These are phyloP conservation scores for Papilio dardanus DNA, from an alignment of 1,140 invertebrate genomes.

Conservation along the genomic window DNA sequence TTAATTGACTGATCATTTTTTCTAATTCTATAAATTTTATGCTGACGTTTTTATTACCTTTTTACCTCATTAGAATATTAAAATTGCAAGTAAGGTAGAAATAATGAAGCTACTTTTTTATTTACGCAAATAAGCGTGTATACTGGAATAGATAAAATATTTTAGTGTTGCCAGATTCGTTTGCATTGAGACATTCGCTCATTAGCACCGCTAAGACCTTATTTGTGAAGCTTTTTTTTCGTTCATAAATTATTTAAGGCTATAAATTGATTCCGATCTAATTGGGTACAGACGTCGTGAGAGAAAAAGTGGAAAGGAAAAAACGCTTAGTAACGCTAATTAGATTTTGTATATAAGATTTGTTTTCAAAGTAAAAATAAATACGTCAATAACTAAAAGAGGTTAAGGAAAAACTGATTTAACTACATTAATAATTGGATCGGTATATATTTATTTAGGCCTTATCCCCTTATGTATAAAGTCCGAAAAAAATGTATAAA, in stretches of 20 bases:
- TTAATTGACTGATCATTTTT: neutral
- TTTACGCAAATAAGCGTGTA: constrained; percentile 22
- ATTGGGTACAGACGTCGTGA: constrained; percentile 57
- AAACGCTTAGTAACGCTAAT: constrained; percentile 3
- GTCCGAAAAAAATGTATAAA: no score
- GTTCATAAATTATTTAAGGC: constrained; percentile 47
- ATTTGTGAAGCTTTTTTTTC: constrained; percentile 38
- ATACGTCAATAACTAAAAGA: no score
- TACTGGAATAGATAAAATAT: constrained; percentile 13
- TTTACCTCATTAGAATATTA: constrained; percentile 26
- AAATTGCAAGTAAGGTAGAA: neutral
- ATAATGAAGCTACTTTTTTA: constrained; percentile 25
- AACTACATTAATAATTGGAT: no score
- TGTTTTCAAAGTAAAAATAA: no score
- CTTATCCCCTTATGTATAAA: no score
- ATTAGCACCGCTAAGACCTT: constrained; percentile 4
- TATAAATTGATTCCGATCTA: constrained; percentile 53
- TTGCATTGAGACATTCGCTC: constrained; percentile 26
- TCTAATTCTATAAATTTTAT: neutral
- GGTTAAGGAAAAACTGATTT: no score
- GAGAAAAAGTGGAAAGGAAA: constrained; percentile 17
- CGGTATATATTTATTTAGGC: no score
- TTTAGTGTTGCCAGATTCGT: neutral
- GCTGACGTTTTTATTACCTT: neutral
- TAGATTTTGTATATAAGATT: neutral